Evolutionary conservation across 2,888 invertebrate species (phyloP).

Genomic region (Laothoe populi): DNA sequence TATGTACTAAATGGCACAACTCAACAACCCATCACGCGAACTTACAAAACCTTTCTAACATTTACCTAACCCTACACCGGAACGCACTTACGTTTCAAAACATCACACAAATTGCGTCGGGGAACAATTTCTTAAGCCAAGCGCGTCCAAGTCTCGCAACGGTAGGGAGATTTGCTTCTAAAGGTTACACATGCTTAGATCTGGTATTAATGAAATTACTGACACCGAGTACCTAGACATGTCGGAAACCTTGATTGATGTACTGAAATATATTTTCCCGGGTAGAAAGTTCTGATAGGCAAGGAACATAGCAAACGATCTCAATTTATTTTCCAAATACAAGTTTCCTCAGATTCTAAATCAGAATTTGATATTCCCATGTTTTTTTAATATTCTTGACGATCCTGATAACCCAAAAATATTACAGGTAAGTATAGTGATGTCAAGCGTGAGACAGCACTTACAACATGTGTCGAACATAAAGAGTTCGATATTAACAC

Average conservation of each 20-base stretch:
- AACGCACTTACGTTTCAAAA: conserved; percentile 21
- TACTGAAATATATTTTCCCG: background rate
- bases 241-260: background rate
- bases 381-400: no score
- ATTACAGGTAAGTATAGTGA: no score
- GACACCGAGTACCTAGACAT: background rate
- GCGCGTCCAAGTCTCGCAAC: conserved; percentile 27
- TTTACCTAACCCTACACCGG: conserved; percentile 17
- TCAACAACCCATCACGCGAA: conserved; percentile 16
- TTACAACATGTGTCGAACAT: background rate
- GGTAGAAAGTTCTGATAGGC: no score
- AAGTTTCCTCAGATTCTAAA: no score
- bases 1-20: background rate
- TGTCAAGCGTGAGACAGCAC: background rate
- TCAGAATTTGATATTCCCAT: no score
- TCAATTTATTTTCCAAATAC: no score
- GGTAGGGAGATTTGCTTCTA: background rate
- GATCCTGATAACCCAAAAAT: background rate
- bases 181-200: background rate
- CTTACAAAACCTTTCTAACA: conserved; percentile 22
- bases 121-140: conserved; percentile 13
- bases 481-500: background rate
- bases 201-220: background rate
- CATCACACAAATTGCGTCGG: conserved; percentile 16
- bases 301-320: no score